phyloP scores from a whole-genome alignment of 2,113 vertebrate species.

The Catharus fuscescens region DNA sequence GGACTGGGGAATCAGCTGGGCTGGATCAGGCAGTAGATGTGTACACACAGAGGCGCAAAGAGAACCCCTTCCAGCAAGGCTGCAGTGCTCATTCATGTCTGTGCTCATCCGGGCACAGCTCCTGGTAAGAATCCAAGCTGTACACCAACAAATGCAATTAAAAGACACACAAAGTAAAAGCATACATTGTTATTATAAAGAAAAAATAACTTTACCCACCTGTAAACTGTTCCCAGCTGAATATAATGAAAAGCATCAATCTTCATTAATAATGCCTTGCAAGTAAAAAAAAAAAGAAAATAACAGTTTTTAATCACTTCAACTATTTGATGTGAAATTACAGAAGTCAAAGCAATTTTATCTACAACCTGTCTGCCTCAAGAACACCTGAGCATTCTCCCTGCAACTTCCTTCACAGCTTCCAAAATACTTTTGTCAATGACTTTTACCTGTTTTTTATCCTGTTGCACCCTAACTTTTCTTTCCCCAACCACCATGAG shows the following conservation, averaged over 20 bases:
- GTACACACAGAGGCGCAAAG: not conserved
- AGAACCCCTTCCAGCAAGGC: not conserved
- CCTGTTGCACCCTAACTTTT: not conserved
- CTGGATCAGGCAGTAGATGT: not conserved
- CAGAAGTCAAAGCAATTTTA: not conserved
- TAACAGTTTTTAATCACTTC: not conserved
- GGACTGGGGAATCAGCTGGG: not conserved
- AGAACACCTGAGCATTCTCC: not conserved
- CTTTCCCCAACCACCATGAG: not conserved
- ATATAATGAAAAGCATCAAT: conserved; percentile 99
- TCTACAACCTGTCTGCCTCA: not conserved
- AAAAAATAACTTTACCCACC: conserved; percentile 70
- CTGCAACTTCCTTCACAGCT: not conserved
- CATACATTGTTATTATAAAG: not conserved
- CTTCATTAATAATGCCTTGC: conserved; percentile 95
- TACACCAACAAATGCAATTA: not conserved
- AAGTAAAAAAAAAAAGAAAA: not conserved
- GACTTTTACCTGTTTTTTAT: not conserved
- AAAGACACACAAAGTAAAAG: not conserved
- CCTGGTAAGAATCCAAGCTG: not conserved
- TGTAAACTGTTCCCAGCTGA: conserved; percentile 84
- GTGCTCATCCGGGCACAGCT: not conserved
- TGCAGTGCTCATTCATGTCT: not conserved
- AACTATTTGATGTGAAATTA: not conserved
- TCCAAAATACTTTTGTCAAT: not conserved